These are phyloP conservation scores for Amiota mariae DNA, from an alignment of 2,888 invertebrate genomes.

Conservation along the genomic window DNA sequence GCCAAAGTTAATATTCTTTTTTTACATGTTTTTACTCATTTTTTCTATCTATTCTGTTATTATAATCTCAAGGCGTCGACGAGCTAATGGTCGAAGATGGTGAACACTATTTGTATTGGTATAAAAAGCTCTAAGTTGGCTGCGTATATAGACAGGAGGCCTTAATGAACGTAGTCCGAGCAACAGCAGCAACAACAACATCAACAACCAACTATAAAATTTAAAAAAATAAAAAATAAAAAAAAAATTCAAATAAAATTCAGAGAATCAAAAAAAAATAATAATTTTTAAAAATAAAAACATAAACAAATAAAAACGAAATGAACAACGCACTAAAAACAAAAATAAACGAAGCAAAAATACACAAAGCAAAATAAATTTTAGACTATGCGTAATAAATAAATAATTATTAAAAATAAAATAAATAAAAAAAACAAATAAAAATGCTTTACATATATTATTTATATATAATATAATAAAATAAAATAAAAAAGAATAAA, in stretches of 20 bases:
- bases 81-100: slow-evolving; percentile 90
- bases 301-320: neutral
- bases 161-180: slow-evolving; percentile 35
- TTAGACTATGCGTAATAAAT: slow-evolving; percentile 33
- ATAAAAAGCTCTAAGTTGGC: slow-evolving; percentile 86
- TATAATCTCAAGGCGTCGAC: slow-evolving; percentile 82
- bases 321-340: slow-evolving; percentile 45
- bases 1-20: no score
- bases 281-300: neutral
- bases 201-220: slow-evolving; percentile 18
- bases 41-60: no score
- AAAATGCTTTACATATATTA: slow-evolving; percentile 23
- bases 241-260: slow-evolving; percentile 28
- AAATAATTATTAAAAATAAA: slow-evolving; percentile 22
- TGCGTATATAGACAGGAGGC: slow-evolving; percentile 41
- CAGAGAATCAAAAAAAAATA: slow-evolving; percentile 31
- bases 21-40: no score
- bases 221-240: slow-evolving; percentile 33
- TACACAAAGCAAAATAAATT: slow-evolving; percentile 39
- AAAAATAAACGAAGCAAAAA: slow-evolving; percentile 31
- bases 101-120: slow-evolving; percentile 93
- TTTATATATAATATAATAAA: slow-evolving; percentile 9
- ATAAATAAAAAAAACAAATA: neutral
- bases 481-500: slow-evolving; percentile 1
- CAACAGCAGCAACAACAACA: slow-evolving; percentile 36